phyloP scores from a whole-genome alignment of 2,888 invertebrate genomes.

The Dusona sp. region DNA sequence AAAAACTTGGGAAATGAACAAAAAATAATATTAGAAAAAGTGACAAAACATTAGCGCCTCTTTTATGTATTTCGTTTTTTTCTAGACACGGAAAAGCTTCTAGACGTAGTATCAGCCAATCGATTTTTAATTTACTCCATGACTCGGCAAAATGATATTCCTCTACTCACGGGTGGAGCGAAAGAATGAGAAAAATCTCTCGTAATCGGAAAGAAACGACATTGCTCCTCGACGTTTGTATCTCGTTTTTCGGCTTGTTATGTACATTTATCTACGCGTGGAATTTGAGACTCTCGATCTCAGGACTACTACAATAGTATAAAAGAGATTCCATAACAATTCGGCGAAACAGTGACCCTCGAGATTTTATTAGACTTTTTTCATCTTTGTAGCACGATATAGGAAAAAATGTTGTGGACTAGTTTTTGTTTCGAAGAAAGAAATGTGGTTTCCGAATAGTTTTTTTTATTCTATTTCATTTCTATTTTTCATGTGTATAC shows the following conservation, averaged over 20 bases:
- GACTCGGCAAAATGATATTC: constrained; percentile 23
- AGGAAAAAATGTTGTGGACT: background rate
- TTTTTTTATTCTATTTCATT: background rate
- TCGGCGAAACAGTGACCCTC: constrained; percentile 13
- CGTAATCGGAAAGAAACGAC: constrained; percentile 5
- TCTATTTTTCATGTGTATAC: background rate
- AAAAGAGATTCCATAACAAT: constrained; percentile 2
- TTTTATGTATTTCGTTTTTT: background rate
- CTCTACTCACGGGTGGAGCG: background rate
- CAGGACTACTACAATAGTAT: background rate
- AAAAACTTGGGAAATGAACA: background rate
- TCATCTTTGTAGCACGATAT: background rate
- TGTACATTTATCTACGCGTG: background rate
- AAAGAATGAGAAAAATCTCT: constrained; percentile 28
- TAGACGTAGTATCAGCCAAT: background rate
- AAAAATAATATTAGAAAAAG: constrained; percentile 8
- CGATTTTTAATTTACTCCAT: constrained; percentile 7
- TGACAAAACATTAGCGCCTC: constrained; percentile 8
- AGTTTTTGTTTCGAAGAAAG: background rate
- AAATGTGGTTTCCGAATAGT: background rate
- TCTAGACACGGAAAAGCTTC: background rate
- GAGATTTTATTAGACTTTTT: constrained; percentile 6
- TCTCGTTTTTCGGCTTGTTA: constrained; percentile 11
- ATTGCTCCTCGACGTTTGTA: constrained; percentile 10
- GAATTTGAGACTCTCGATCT: constrained; percentile 28